Percentiles rank a stretch among this genome's conserved stretches.
These are phyloP conservation scores for Bufo gargarizans DNA, from an alignment of 2,113 vertebrate genomes.

Conservation along the genomic window DNA sequence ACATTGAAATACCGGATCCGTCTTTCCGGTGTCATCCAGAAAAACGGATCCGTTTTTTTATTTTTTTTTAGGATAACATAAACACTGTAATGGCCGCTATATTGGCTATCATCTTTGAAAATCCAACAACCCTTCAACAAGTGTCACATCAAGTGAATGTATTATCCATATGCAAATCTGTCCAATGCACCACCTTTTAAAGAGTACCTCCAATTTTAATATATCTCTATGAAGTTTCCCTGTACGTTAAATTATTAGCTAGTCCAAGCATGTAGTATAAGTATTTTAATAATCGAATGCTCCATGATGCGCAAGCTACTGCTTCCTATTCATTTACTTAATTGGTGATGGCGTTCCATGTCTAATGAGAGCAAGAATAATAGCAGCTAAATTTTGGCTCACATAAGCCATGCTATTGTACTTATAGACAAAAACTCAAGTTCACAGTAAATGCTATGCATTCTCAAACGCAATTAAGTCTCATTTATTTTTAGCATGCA, in stretches of 20 bases:
- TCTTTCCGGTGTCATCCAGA: no score
- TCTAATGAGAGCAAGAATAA: neutral
- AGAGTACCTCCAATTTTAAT: no score
- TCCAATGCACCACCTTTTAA: no score
- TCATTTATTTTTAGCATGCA: conserved; percentile 25
- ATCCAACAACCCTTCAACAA: no score
- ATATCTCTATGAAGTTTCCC: no score
- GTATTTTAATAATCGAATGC: neutral
- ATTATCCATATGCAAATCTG: no score
- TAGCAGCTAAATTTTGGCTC: neutral
- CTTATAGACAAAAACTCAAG: neutral
- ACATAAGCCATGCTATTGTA: neutral
- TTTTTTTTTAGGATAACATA: no score
- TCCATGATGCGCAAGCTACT: neutral
- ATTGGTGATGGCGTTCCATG: neutral
- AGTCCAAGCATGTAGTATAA: neutral
- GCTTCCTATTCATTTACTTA: neutral
- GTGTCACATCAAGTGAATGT: no score
- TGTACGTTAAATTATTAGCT: neutral
- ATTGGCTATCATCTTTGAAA: no score
- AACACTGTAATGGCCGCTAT: no score
- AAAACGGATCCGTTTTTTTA: no score
- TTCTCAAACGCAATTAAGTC: conserved; percentile 27
- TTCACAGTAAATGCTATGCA: conserved; percentile 16
- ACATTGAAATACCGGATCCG: no score